phyloP scores from a whole-genome alignment of 2,113 vertebrate genomes.

The Uria lomvia region DNA sequence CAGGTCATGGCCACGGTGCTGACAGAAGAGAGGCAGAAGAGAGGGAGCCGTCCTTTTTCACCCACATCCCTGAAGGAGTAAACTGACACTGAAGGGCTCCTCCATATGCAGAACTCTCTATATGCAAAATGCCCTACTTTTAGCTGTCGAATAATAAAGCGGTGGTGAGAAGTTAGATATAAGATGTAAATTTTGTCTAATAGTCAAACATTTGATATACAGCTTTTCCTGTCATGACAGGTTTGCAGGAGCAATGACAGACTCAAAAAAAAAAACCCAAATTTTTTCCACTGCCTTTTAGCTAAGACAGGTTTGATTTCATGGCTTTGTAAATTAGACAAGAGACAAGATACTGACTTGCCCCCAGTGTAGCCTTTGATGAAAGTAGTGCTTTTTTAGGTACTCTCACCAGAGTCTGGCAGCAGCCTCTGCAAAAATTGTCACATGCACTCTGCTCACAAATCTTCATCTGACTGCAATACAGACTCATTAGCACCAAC shows the following conservation, averaged over 20 bases:
- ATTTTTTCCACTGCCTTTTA: not conserved
- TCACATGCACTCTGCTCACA: not conserved
- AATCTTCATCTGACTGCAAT: not conserved
- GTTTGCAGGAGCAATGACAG: not conserved
- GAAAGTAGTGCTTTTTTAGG: not conserved
- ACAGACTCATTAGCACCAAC: not conserved
- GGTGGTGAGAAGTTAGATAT: not conserved
- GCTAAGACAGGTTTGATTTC: not conserved
- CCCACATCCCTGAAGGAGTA: not conserved
- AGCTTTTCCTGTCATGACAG: not conserved
- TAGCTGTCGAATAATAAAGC: not conserved
- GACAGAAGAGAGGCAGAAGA: not conserved
- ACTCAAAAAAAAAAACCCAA: not conserved
- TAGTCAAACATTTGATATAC: not conserved
- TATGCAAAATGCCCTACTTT: not conserved
- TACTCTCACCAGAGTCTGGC: not conserved
- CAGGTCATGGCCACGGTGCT: rapidly evolving
- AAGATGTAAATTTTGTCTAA: not conserved
- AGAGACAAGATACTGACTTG: not conserved
- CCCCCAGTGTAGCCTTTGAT: not conserved
- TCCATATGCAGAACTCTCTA: not conserved
- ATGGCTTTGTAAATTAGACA: not conserved
- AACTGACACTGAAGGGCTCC: not conserved
- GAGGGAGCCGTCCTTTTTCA: not conserved
- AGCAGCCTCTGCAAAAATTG: not conserved